A percentile compares a stretch with the other conserved stretches of the same genome.
phyloP scores from a whole-genome alignment of 2,888 invertebrate species.

The Noctua janthina region DNA sequence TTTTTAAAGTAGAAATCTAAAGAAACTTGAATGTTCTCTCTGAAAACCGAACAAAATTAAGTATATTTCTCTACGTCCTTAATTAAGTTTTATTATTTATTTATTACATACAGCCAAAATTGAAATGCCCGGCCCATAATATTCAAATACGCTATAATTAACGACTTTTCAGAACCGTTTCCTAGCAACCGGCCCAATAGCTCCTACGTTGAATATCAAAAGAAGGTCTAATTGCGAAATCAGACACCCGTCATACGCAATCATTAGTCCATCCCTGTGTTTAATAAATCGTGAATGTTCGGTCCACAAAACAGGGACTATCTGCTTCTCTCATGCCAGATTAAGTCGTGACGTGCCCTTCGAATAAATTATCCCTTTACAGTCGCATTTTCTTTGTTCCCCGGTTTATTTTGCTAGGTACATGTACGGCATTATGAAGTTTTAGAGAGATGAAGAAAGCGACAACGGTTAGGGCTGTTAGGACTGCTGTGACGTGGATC shows the following conservation, averaged over 20 bases:
- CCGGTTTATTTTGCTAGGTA: constrained; percentile 70
- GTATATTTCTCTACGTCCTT: neutral
- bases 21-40: too few species aligned
- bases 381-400: constrained; percentile 76
- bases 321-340: constrained; percentile 63
- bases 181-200: neutral
- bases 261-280: constrained; percentile 56
- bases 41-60: too few species aligned
- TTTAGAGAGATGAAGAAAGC: constrained; percentile 74
- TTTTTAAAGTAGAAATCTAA: too few species aligned
- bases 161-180: neutral
- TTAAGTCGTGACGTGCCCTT: constrained; percentile 64
- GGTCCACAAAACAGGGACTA: constrained; percentile 31
- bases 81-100: neutral
- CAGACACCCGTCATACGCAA: constrained; percentile 39
- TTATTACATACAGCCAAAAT: neutral
- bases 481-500: constrained; percentile 12
- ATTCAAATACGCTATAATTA: neutral
- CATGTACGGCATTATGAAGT: constrained; percentile 71
- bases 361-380: constrained; percentile 80
- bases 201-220: constrained; percentile 41
- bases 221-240: constrained; percentile 54
- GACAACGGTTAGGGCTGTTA: constrained; percentile 41
- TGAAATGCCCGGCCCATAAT: neutral
- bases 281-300: constrained; percentile 59